A percentile compares a stretch with the other conserved stretches of the same genome.
These are phyloP conservation scores for Dryobates pubescens DNA, from an alignment of 2,797 vertebrate species.

Conservation along the genomic window DNA sequence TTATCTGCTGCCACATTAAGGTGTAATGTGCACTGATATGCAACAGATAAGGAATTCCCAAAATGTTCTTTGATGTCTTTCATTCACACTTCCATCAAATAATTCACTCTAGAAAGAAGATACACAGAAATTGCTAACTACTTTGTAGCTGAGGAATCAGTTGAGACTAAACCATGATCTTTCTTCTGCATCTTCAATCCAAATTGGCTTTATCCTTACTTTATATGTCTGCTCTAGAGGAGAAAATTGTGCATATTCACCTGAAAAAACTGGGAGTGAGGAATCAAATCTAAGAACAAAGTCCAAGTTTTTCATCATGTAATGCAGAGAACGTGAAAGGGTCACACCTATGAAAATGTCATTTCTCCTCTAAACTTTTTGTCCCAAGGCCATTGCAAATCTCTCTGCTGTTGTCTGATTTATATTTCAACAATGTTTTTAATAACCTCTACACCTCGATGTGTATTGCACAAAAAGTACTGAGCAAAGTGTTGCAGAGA, in stretches of 20 bases:
- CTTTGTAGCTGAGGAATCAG: constrained; percentile 15
- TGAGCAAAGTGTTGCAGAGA: neutral
- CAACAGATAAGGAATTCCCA: constrained; percentile 31
- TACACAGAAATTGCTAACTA: neutral
- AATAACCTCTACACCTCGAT: neutral
- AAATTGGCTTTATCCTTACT: neutral
- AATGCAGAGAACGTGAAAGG: constrained; percentile 5
- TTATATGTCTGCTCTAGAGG: neutral
- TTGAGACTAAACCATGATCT: neutral
- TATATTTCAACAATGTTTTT: neutral
- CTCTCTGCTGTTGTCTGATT: constrained; percentile 12
- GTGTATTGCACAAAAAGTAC: constrained; percentile 9
- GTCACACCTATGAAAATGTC: constrained; percentile 44
- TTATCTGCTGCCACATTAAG: constrained; percentile 38
- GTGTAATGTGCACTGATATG: constrained; percentile 4
- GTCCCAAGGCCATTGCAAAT: neutral
- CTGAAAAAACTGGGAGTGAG: neutral
- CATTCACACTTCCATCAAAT: neutral
- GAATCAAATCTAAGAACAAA: neutral
- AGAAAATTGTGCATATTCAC: neutral
- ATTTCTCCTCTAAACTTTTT: constrained; percentile 31
- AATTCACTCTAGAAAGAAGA: neutral
- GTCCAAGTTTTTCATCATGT: neutral
- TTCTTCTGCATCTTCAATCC: neutral
- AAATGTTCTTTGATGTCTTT: constrained; percentile 38